Conservation (phyloP, 2,888 invertebrate species). For the Reticulitermes lucifugus region DNA sequence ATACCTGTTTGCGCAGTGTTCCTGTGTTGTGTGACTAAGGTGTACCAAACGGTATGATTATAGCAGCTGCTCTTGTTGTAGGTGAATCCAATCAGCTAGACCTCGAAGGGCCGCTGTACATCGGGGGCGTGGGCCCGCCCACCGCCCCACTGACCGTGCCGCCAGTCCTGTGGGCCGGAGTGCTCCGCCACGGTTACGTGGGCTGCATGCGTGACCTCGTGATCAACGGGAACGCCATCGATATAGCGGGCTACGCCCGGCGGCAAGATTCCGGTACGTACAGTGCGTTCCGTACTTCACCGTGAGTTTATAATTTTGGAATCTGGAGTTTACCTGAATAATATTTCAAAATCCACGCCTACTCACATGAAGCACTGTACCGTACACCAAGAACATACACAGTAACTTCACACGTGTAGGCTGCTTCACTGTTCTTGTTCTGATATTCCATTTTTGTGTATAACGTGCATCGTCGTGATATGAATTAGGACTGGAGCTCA, state of each 20-base stretch:
- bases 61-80: conserved; percentile 59
- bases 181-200: conserved; percentile 90
- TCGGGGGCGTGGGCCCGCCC: conserved; percentile 88
- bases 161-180: conserved; percentile 90
- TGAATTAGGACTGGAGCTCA: no score
- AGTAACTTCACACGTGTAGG: no score
- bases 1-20: no score
- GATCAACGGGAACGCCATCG: conserved; percentile 88
- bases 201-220: conserved; percentile 93
- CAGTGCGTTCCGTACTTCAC: background rate
- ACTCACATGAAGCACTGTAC: no score
- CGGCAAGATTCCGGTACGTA: conserved; percentile 87
- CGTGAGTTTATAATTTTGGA: background rate
- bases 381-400: no score
- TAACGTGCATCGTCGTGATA: no score
- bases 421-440: no score
- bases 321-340: no score
- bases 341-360: no score
- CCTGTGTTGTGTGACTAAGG: no score
- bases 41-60: no score
- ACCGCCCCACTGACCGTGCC: conserved; percentile 81
- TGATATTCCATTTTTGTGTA: no score
- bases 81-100: conserved; percentile 90
- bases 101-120: conserved; percentile 86
- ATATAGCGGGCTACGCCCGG: conserved; percentile 88